Evolutionary conservation across 2,888 invertebrate species (phyloP), one percentile per base, ranked within the genome.

Genomic region (Thelaira solivaga): DNA sequence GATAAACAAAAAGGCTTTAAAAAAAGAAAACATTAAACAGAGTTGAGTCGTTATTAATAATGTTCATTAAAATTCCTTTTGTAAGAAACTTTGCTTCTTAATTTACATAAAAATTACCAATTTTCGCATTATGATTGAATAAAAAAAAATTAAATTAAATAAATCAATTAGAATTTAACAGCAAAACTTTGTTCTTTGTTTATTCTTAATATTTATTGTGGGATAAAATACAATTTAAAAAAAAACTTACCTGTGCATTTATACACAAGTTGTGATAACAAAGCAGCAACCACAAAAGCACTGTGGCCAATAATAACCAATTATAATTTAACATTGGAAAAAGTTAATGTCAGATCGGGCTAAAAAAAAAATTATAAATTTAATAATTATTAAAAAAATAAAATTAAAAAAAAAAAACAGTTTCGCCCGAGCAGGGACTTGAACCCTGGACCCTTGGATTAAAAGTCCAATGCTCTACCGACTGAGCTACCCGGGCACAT

Each of bases 381-480:
- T 8, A 20, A 75, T 26, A 47, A 39, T 8, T 18, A 20, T 47
- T 62, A 16, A n/a, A 24, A 13, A 57, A 20, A 62, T 8, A 67
- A 72, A 51, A 61, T 76, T 49, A 41, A 18, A 39, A 83, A 83
- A 82, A 81, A 80, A 20, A 11, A 0, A n/a, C 0, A 0, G 1
- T n/a, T n/a, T 68, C 88, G 88, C 88, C 88, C 88, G 88, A 88
- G 87, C 88, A 88, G 88, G 88, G 89, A 88, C 87, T 89, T 88
- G 89, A 89, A 88, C 88, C 88, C 88, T 88, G 88, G 89, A 88
- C 88, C 88, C 88, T 88, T 88, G 88, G 88, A 88, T 89, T 88
- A 88, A 88, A 88, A 89, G 87, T 88, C 88, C 87, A 88, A 88
- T 88, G 89, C 88, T 88, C 88, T 89, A 88, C 88, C 89, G 87